Percentiles rank a stretch among this genome's conserved stretches.
These are phyloP conservation scores for Calidris pygmaea DNA, from an alignment of 2,113 vertebrate genomes.

Conservation along the genomic window DNA sequence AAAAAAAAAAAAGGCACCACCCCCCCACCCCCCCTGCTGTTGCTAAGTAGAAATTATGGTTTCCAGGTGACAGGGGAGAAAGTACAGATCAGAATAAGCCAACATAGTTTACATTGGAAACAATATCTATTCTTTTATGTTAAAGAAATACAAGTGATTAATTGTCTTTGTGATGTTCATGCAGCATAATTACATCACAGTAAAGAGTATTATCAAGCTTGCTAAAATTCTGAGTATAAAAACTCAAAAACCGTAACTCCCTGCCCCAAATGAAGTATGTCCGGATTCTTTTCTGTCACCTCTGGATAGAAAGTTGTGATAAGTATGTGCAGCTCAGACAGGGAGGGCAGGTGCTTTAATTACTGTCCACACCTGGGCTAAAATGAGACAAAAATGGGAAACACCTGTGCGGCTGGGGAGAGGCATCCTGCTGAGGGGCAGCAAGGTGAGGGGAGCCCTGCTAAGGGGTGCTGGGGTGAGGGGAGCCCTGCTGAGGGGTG, in stretches of 20 bases:
- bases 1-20: not conserved
- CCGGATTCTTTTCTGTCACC: not conserved
- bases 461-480: not conserved
- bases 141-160: not conserved
- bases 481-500: not conserved
- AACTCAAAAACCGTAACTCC: not conserved
- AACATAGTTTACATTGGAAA: not conserved
- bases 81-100: not conserved
- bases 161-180: not conserved
- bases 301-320: not conserved
- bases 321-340: not conserved
- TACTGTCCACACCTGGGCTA: not conserved
- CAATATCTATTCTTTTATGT: not conserved
- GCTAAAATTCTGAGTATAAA: not conserved
- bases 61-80: not conserved
- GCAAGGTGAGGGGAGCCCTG: accelerated
- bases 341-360: not conserved
- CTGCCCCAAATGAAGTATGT: not conserved
- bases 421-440: not conserved
- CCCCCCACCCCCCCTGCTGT: accelerated
- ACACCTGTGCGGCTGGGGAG: not conserved
- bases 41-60: not conserved
- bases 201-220: not conserved
- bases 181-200: not conserved
- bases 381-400: not conserved